These are phyloP conservation scores for Delichon dasypus DNA, from an alignment of 2,797 vertebrate genomes.

Conservation along the genomic window DNA sequence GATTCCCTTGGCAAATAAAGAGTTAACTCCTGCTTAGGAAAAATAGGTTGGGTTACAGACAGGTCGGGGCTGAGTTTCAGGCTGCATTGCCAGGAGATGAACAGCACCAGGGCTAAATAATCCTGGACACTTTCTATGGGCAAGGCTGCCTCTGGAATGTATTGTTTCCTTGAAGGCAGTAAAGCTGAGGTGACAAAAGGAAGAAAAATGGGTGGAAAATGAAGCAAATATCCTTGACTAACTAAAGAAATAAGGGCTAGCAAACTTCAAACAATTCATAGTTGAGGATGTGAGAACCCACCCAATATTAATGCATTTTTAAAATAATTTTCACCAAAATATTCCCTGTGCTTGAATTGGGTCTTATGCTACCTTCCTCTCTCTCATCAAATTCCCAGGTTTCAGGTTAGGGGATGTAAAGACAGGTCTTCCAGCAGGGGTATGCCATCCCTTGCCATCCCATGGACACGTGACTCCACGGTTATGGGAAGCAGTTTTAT, in stretches of 20 bases:
- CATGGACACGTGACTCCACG: accelerated
- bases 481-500: not conserved
- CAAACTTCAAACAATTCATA: not conserved
- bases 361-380: not conserved
- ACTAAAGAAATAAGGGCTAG: not conserved
- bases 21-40: not conserved
- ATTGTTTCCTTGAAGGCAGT: conserved; percentile 12
- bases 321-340: not conserved
- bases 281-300: not conserved
- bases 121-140: accelerated
- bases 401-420: not conserved
- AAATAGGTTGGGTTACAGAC: not conserved
- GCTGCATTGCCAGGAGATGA: not conserved
- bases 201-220: conserved; percentile 21
- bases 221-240: conserved; percentile 2
- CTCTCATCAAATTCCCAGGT: not conserved
- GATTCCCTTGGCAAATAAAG: not conserved
- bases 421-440: not conserved
- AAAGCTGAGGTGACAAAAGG: not conserved
- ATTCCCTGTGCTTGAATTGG: not conserved
- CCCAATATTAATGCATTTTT: not conserved
- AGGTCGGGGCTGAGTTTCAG: not conserved
- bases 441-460: not conserved
- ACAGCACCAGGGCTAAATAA: not conserved
- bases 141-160: not conserved